A percentile compares a stretch with the other conserved stretches of the same genome.
Conservation (phyloP, 92 coral and sea anemone genomes). For the Palythoa caribaeorum region DNA sequence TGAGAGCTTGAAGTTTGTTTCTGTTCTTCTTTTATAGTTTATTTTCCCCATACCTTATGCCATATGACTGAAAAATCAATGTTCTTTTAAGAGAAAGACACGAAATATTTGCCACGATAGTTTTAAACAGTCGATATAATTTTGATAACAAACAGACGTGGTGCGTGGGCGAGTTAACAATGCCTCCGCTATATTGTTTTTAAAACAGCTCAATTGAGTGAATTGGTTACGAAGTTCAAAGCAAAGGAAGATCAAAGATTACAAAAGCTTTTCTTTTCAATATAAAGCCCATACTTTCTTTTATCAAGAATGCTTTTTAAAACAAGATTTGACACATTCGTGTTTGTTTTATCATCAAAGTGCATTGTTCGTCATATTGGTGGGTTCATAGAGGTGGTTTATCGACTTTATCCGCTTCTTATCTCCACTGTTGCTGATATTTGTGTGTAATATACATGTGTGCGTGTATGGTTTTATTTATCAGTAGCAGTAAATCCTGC, state of each 20-base stretch:
- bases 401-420: background rate
- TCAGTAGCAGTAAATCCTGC: background rate
- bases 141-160: constrained; percentile 7
- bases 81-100: background rate
- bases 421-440: background rate
- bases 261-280: background rate
- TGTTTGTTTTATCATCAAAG: background rate
- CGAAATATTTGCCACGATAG: background rate
- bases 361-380: background rate
- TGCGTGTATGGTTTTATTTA: background rate
- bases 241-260: background rate
- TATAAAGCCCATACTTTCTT: background rate
- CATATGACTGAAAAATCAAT: background rate
- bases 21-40: background rate
- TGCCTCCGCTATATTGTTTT: background rate
- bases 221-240: background rate
- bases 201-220: background rate
- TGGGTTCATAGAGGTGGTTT: background rate
- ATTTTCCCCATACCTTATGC: background rate
- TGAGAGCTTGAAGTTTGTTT: background rate
- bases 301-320: background rate
- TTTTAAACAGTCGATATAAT: background rate
- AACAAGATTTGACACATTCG: background rate
- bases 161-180: constrained; percentile 12
- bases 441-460: too few relatives aligned